Evolutionary conservation across 2,797 vertebrate species (phyloP), one percentile per base, ranked within the genome.

Genomic region (Scomberomorus guttatus): DNA sequence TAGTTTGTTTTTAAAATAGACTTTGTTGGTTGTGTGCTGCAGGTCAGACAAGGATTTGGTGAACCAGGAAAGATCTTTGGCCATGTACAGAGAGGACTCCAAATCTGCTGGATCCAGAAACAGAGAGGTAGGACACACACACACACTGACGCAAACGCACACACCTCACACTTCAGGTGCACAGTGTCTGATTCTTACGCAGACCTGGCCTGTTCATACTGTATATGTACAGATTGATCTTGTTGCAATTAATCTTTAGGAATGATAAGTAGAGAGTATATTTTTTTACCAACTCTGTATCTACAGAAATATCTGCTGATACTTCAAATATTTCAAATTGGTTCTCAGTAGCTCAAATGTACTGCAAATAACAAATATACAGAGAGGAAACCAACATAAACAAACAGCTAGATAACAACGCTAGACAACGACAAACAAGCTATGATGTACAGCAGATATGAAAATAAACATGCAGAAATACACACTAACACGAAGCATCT

Each of bases 41-140:
- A 96, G 95, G 94, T 95, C 95, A 4, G 96, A 95, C 80, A 97
- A 96, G 88, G 96, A 97, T 90, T 80, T 95, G 86, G 96, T 95
- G 87, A 96, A 94, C 81, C 94, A 95, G 90, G 94, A 95, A 85
- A 94, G 96, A 83, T 96, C 94, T 84, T 87, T 84, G 69, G 89
- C 89, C 77, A 85, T 94, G 92, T 87, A 77, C 78, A 89, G 89
- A 72, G 90, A 93, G 0, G 88, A 92, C 79, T 89, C 92, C 29
- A 89, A 88, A 77, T 75, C 89, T 71, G 65, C 66, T 69, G 90
- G 92, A 73, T 91, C 85, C 81, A 94, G 91, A 89, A 80, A n/a
- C 84, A 89, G 90, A 92, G 92, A 90, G 90, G 89, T 92, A 60
- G 4, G 77, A 75, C 37, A 20, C 18, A 61, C 62, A 54, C 57